phyloP scores from a whole-genome alignment of 2,888 invertebrate genomes.

The Dioctria linearis region DNA sequence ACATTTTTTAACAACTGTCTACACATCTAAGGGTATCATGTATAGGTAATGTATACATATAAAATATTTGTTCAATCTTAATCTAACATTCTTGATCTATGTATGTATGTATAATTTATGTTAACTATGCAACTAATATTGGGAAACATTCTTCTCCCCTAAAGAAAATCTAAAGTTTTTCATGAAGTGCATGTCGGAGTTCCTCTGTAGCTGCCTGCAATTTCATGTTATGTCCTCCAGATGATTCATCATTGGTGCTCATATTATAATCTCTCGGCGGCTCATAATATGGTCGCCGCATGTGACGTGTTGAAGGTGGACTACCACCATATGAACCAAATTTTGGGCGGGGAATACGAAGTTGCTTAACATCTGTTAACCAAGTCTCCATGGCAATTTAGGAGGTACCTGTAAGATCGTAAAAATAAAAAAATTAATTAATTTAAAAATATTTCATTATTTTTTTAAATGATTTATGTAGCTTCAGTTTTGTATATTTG shows the following conservation, averaged over 20 bases:
- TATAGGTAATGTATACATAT: neutral
- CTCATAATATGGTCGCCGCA: slow-evolving; percentile 75
- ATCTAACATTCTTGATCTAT: neutral
- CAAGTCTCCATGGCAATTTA: slow-evolving; percentile 81
- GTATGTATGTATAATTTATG: neutral
- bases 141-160: neutral
- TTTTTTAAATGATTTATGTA: no score
- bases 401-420: neutral
- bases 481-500: no score
- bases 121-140: slow-evolving; percentile 12
- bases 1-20: slow-evolving; percentile 11
- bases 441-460: no score
- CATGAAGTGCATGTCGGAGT: slow-evolving; percentile 81
- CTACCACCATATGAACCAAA: slow-evolving; percentile 72
- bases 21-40: neutral
- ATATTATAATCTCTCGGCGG: slow-evolving; percentile 85
- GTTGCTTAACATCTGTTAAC: slow-evolving; percentile 86
- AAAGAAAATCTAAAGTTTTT: slow-evolving; percentile 76
- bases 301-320: slow-evolving; percentile 24
- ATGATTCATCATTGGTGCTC: slow-evolving; percentile 69
- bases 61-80: slow-evolving; percentile 27
- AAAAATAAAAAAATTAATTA: neutral
- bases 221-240: slow-evolving; percentile 72
- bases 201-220: slow-evolving; percentile 81
- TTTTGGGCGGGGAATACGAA: slow-evolving; percentile 88